phyloP scores from a whole-genome alignment of 2,113 vertebrate species.

The Otis tarda region DNA sequence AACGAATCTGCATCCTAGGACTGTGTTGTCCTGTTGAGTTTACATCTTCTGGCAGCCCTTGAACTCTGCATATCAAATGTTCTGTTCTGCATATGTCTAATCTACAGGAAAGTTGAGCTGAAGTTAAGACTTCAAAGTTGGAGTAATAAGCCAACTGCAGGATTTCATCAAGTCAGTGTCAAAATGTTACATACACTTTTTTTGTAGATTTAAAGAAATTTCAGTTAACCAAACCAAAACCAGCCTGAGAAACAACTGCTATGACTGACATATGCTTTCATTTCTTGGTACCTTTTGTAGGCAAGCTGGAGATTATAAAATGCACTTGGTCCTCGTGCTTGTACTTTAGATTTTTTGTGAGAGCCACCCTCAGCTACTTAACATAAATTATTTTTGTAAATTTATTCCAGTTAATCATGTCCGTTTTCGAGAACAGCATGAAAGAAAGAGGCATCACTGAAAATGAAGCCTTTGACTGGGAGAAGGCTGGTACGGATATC shows the following conservation, averaged over 20 bases:
- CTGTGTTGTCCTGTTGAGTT: background rate
- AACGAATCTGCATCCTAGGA: background rate
- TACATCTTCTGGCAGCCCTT: background rate
- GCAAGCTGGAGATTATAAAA: background rate
- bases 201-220: background rate
- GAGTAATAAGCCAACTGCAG: background rate
- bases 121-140: background rate
- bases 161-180: background rate
- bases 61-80: background rate
- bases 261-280: background rate
- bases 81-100: background rate
- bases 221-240: background rate
- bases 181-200: background rate
- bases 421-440: conserved; percentile 98
- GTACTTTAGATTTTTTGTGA: background rate
- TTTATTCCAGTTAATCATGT: conserved; percentile 91
- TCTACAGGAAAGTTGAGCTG: background rate
- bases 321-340: background rate
- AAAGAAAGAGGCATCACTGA: conserved; percentile 95
- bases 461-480: conserved; percentile 98
- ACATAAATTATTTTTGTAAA: background rate
- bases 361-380: background rate
- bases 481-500: conserved; percentile 90
- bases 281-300: background rate
- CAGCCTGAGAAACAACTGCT: background rate